Base-by-base conservation (phyloP, 2,797 vertebrate species). In the Chrysocyon brachyurus region DNA sequence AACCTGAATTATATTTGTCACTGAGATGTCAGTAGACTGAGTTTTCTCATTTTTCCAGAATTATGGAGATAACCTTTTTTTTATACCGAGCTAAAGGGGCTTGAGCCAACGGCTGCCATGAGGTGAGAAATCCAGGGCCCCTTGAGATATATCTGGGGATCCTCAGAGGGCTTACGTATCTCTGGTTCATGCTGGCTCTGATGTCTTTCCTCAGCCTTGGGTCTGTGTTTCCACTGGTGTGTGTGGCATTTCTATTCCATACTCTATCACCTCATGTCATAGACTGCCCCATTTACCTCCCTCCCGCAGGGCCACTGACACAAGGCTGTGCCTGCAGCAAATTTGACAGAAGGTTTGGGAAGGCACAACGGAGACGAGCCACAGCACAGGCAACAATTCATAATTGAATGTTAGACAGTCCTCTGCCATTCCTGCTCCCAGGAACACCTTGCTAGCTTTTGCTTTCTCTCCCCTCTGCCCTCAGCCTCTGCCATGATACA, bases 41-140 rank as follows among this genome's bases (percentile, higher is more conserved):
- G 24, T 66, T 89, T 87, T 85, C 36, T 59, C 61, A 28, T 72
- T 83, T n/a, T 78, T 87, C 36, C 33, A 75, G 21, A 79, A 46
- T 79, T 64, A 46, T 17, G 11, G 22, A 14, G 33, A n/a, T 88
- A 10, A 19, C 26, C 6, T 87, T 64, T 90, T 56, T 68, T 5
- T 66, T 72, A 59, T 46, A 33, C 11, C 73, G 40, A 93, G 68
- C 46, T 46, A 33, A 22, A 40, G 49, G 15, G 64, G 24, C 33
- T 52, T 56, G 61, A 83, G 24, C 36, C 3, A 46, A 22, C 33
- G 52, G 52, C 14, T 31, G 26, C 46, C 1, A 19, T n/a, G 28
- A 56, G 79, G 49, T 19, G 57, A 91, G 64, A 56, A 75, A 82
- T 36, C 33, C 52, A 59, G 59, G 19, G 64, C 31, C 49, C 40